phyloP scores from a whole-genome alignment of 2,888 invertebrate genomes.

The Lepidonotus clava region DNA sequence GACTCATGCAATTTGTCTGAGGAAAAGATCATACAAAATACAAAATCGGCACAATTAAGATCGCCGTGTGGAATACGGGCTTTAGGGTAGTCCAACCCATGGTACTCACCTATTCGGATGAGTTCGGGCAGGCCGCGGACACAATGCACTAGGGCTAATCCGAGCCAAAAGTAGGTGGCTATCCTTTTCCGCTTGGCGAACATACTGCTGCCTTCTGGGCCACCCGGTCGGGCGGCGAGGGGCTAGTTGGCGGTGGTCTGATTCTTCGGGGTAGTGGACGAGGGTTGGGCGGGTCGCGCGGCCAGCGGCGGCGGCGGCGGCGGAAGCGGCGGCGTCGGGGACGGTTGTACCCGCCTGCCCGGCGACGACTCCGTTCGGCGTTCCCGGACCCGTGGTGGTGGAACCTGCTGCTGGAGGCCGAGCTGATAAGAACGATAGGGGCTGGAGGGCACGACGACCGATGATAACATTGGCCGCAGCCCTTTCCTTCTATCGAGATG shows the following conservation, averaged over 20 bases:
- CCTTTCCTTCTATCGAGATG: slow-evolving; percentile 44
- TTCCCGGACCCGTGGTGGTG: too few species aligned
- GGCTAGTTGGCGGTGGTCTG: not conserved
- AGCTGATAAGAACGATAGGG: too few species aligned
- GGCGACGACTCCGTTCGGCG: not conserved
- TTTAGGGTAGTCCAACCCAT: too few species aligned
- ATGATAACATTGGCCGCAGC: not conserved
- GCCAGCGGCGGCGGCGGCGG: not conserved
- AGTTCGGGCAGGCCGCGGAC: slow-evolving; percentile 49
- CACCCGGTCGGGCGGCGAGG: not conserved
- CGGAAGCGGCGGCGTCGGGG: not conserved
- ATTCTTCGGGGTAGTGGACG: not conserved
- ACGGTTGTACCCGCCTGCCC: not conserved
- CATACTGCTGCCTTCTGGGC: slow-evolving; percentile 9
- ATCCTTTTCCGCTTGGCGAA: slow-evolving; percentile 24
- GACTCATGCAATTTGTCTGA: too few species aligned
- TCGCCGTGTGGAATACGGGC: too few species aligned
- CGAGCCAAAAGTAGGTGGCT: slow-evolving; percentile 49
- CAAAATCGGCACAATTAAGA: too few species aligned
- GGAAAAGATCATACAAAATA: too few species aligned
- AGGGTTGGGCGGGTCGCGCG: not conserved
- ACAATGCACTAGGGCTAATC: slow-evolving; percentile 43
- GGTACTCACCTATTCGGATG: slow-evolving; percentile 48
- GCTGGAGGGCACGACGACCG: too few species aligned
- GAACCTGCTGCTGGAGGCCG: too few species aligned